These are phyloP conservation scores for Erpornis zantholeuca DNA, from an alignment of 2,113 vertebrate species.

Conservation along the genomic window DNA sequence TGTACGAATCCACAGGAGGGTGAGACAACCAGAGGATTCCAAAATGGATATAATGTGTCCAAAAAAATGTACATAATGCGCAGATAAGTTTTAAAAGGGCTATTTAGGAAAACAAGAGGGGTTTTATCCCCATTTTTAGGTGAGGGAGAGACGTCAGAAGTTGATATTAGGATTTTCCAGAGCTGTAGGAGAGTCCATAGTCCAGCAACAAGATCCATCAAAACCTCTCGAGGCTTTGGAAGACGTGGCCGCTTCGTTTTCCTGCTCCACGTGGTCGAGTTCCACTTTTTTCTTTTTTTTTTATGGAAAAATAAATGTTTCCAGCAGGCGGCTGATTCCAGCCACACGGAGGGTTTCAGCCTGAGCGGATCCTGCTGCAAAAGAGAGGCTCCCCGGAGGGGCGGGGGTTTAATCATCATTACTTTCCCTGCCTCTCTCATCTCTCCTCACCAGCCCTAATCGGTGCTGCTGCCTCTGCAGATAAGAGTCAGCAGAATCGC, in stretches of 20 bases:
- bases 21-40: neutral
- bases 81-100: neutral
- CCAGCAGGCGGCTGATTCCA: neutral
- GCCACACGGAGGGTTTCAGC: neutral
- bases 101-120: neutral
- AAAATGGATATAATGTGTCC: rapidly evolving
- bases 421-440: neutral
- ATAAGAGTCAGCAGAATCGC: neutral
- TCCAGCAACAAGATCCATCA: neutral
- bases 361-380: neutral
- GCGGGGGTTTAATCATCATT: neutral
- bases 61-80: rapidly evolving
- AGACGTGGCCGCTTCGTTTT: neutral
- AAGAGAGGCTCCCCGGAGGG: neutral
- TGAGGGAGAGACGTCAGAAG: neutral
- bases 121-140: neutral
- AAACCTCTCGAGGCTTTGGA: neutral
- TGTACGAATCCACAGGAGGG: neutral
- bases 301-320: neutral
- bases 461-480: neutral
- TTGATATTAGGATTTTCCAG: neutral
- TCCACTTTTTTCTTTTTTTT: no score
- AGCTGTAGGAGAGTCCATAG: neutral
- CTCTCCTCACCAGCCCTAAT: neutral
- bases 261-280: rapidly evolving